Evolutionary conservation across 2,113 vertebrate species (phyloP), one percentile per base, ranked within the genome.

Genomic region (Variabilichromis moorii): DNA sequence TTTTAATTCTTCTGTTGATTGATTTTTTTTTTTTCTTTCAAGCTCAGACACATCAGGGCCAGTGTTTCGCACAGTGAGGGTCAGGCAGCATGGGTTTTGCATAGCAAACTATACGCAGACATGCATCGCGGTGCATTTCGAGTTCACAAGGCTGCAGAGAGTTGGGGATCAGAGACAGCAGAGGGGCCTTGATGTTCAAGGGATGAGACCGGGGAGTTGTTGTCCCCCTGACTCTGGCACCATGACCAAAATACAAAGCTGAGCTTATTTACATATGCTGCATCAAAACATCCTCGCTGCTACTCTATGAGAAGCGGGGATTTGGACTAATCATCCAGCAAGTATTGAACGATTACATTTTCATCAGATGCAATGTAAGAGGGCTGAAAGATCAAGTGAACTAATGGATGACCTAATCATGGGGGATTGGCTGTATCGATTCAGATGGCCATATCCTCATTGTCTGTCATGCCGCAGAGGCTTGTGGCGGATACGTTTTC

Each of bases 321-420:
- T 95, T 91, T 82, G 24, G 59, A 86, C 91, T 93, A 91, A 93
- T 94, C 91, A 84, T 87, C 57, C 90, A n/a, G 86, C 79, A 21
- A 86, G 81, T 90, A 94, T 93, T 86, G 93, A 95, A 81, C 87
- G 81, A 94, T 94, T 93, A 93, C 88, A 92, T 95, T 95, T 95
- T 92, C 92, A 92, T 95, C 92, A 89, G 87, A 93, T 79, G 85
- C 91, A 84, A 90, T 89, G 88, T 79, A 85, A 88, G 87, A 86
- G 83, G 94, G 94, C 92, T 81, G 81, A 90, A 88, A 94, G 94
- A 94, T 94, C 94, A 95, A 95, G 92, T 81, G 91, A 94, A 94
- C 92, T 94, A 95, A 95, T 94, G 95, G 93, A 91, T 92, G 93
- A 95, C 93, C 94, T 94, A 94, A 96, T 96, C 94, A 92, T 14